Conservation (phyloP, 1,140 invertebrate genomes). For the Musca vetustissima region DNA sequence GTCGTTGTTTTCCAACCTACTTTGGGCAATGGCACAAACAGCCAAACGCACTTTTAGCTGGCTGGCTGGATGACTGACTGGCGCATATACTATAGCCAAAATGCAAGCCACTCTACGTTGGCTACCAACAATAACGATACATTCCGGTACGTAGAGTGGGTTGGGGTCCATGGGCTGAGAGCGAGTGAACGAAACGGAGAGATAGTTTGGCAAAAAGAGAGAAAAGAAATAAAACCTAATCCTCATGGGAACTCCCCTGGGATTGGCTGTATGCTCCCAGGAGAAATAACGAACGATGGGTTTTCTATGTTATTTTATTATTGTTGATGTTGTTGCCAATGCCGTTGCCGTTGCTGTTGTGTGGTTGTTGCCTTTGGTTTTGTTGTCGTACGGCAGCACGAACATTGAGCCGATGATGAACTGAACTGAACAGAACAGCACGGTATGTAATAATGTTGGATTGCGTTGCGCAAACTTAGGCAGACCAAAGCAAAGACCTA, state of each 20-base stretch:
- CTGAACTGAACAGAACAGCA: slow-evolving; percentile 7
- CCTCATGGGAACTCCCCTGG: slow-evolving; percentile 43
- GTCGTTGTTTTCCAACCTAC: not conserved
- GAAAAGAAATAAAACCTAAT: slow-evolving; percentile 28
- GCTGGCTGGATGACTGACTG: not conserved
- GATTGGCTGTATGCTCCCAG: slow-evolving; percentile 49
- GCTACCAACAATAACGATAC: not conserved
- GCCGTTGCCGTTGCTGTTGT: slow-evolving; percentile 6
- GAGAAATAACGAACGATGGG: slow-evolving; percentile 56
- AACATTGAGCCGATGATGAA: slow-evolving; percentile 8
- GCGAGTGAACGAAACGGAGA: slow-evolving; percentile 18
- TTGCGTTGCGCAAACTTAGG: slow-evolving; percentile 7
- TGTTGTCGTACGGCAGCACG: not conserved
- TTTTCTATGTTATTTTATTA: slow-evolving; percentile 52
- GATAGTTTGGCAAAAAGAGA: slow-evolving; percentile 11
- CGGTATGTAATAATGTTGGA: not conserved
- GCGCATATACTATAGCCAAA: not conserved
- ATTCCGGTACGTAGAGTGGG: not conserved
- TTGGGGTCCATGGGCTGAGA: not conserved
- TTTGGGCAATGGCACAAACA: slow-evolving; percentile 2
- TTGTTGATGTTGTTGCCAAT: slow-evolving; percentile 43
- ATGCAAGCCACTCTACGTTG: too few species aligned
- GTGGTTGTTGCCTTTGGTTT: not conserved
- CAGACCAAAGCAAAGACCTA: too few species aligned
- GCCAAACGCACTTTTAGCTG: too few species aligned